Evolutionary conservation across 2,888 invertebrate genomes (phyloP).

Genomic region (Limnephilus rhombicus): DNA sequence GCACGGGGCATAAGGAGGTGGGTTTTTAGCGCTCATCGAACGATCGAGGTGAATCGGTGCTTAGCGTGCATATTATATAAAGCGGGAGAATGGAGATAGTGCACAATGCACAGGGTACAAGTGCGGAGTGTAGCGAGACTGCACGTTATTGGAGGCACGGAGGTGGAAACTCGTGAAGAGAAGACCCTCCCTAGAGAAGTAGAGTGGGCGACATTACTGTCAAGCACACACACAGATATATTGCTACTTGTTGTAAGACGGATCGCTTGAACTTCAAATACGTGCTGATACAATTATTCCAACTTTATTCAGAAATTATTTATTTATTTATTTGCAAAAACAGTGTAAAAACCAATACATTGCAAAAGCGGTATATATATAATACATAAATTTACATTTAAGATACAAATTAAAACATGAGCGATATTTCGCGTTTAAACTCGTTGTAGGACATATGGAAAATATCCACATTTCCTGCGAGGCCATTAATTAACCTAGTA

Average conservation of each 20-base stretch:
- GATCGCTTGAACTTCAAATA: not conserved
- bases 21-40: conserved; percentile 27
- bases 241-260: not conserved
- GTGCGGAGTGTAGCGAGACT: conserved; percentile 32
- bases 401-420: too few species aligned
- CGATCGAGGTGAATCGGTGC: conserved; percentile 33
- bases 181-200: conserved; percentile 14
- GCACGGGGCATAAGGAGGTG: conserved; percentile 8
- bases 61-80: conserved; percentile 29
- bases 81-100: not conserved
- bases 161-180: conserved; percentile 22
- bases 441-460: too few species aligned
- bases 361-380: too few species aligned
- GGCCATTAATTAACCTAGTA: too few species aligned
- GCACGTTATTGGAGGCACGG: conserved; percentile 35
- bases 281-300: not conserved
- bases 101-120: not conserved
- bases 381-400: too few species aligned
- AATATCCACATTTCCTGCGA: too few species aligned
- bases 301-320: not conserved
- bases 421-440: too few species aligned
- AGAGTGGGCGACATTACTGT: not conserved
- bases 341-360: too few species aligned
- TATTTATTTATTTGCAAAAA: too few species aligned
- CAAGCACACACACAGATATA: not conserved